Percentiles rank a stretch among this genome's conserved stretches.
phyloP scores from a whole-genome alignment of 2,888 invertebrate genomes.

The Melanostoma mellinum region DNA sequence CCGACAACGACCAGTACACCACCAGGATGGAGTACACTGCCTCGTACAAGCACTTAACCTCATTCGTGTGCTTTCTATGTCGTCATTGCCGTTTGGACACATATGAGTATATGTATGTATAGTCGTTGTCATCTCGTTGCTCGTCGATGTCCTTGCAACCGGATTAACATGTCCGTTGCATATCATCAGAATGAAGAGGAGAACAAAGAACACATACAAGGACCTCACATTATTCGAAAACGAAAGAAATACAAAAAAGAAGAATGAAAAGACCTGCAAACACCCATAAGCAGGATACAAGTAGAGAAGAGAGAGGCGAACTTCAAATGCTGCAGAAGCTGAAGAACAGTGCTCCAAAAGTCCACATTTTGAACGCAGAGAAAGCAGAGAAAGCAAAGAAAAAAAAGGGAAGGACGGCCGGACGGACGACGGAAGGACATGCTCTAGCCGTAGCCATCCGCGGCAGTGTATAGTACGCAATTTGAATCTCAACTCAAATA shows the following conservation, averaged over 20 bases:
- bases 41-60: constrained; percentile 62
- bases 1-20: constrained; percentile 14
- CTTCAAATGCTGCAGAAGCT: constrained; percentile 46
- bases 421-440: constrained; percentile 11
- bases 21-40: constrained; percentile 1
- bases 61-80: constrained; percentile 53
- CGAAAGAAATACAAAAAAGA: neutral
- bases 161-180: constrained; percentile 70
- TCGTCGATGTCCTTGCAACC: constrained; percentile 46
- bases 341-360: neutral
- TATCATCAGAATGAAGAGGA: constrained; percentile 63
- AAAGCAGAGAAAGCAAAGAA: constrained; percentile 25
- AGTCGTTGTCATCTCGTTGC: constrained; percentile 7
- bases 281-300: constrained; percentile 31
- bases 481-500: constrained; percentile 56
- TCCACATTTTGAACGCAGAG: constrained; percentile 5
- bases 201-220: constrained; percentile 56
- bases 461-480: constrained; percentile 17
- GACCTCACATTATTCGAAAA: constrained; percentile 16
- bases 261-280: neutral
- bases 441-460: constrained; percentile 6
- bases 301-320: constrained; percentile 24
- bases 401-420: constrained; percentile 35
- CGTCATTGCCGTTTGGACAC: constrained; percentile 9
- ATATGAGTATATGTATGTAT: neutral